Conservation (phyloP, 2,797 vertebrate species). For the Coranthus polyacanthus region DNA sequence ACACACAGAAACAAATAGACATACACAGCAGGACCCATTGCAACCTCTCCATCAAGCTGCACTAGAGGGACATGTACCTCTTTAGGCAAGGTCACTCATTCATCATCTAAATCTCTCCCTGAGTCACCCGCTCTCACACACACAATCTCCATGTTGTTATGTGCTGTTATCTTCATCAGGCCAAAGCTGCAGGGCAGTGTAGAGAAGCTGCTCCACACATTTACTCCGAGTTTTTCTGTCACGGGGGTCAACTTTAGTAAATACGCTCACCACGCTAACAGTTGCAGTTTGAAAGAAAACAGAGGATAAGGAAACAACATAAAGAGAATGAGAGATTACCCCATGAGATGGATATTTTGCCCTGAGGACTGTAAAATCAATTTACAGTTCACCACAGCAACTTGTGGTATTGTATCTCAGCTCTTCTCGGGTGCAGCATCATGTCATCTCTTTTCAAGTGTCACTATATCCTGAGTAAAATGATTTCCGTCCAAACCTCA, state of each 20-base stretch:
- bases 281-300: constrained; percentile 38
- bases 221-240: constrained; percentile 42
- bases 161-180: constrained; percentile 68
- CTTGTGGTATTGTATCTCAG: constrained; percentile 33
- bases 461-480: constrained; percentile 4
- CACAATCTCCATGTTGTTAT: constrained; percentile 40
- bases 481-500: constrained; percentile 11
- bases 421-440: neutral
- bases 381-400: constrained; percentile 55
- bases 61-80: constrained; percentile 68
- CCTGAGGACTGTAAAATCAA: constrained; percentile 62
- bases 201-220: constrained; percentile 35
- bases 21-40: constrained; percentile 52
- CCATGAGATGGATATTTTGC: constrained; percentile 44
- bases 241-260: constrained; percentile 50
- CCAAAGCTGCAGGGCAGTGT: constrained; percentile 41
- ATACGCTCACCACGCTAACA: constrained; percentile 32
- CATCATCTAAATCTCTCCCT: constrained; percentile 73
- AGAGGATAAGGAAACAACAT: constrained; percentile 21
- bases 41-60: constrained; percentile 64
- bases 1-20: constrained; percentile 18
- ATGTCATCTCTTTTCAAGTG: constrained; percentile 27
- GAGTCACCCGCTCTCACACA: constrained; percentile 37
- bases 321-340: constrained; percentile 32
- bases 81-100: constrained; percentile 80